Percentiles rank a stretch among this genome's conserved stretches.
phyloP scores from a whole-genome alignment of 2,113 vertebrate species.

The Microcebus murinus region DNA sequence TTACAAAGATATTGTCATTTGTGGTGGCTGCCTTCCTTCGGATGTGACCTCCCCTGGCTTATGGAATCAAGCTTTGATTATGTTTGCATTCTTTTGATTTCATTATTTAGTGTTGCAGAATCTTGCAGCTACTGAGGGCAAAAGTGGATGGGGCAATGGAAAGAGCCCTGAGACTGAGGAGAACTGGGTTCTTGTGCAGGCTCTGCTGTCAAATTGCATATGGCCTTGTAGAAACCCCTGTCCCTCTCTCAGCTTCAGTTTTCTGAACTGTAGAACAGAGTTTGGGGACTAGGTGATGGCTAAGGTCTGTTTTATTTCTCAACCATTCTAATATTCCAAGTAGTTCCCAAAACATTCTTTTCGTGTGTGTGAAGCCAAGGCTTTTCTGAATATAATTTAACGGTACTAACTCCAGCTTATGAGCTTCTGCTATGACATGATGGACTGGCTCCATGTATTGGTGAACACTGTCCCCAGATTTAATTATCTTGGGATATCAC shows the following conservation, averaged over 20 bases:
- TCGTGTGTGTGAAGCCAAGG: not conserved
- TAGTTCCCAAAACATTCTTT: conserved; percentile 29
- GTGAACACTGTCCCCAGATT: conserved; percentile 31
- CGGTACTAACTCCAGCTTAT: not conserved
- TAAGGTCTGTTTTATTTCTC: not conserved
- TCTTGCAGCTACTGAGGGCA: conserved; percentile 27
- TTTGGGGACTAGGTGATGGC: not conserved
- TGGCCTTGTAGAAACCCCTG: not conserved
- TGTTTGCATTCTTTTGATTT: conserved; percentile 54
- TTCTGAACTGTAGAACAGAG: conserved; percentile 37
- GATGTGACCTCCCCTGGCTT: conserved; percentile 44
- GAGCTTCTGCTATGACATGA: conserved; percentile 38
- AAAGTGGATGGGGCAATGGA: not conserved
- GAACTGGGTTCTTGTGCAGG: conserved; percentile 38
- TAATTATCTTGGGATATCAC: conserved; percentile 59
- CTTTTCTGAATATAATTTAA: conserved; percentile 44
- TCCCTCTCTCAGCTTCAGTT: conserved; percentile 18
- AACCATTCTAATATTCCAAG: not conserved
- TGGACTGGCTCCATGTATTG: conserved; percentile 19
- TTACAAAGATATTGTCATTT: conserved; percentile 51
- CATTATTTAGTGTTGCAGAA: conserved; percentile 35
- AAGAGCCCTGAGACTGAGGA: conserved; percentile 8
- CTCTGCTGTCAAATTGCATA: conserved; percentile 22
- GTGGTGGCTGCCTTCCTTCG: conserved; percentile 39
- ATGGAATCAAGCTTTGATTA: conserved; percentile 58